phyloP scores from a whole-genome alignment of 2,797 vertebrate genomes.

The Periophthalmus magnuspinnatus region DNA sequence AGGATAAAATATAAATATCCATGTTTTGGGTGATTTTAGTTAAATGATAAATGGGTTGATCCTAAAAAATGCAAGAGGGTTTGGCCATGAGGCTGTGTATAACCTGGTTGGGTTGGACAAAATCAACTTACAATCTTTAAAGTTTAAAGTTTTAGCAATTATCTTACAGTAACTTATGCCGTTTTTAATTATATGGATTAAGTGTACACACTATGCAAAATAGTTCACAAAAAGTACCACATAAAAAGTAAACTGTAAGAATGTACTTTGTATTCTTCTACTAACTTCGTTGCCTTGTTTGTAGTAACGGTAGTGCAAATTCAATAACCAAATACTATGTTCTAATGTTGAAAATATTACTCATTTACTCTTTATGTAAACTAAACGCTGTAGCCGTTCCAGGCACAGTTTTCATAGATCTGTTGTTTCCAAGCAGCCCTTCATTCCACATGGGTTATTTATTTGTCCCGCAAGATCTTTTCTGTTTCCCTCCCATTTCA shows the following conservation, averaged over 20 bases:
- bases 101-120: no score
- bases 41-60: no score
- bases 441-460: slow-evolving; percentile 46
- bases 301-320: neutral
- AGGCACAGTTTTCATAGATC: slow-evolving; percentile 15
- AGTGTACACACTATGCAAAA: neutral
- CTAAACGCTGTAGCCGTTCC: neutral
- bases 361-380: neutral
- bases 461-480: slow-evolving; percentile 49
- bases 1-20: neutral
- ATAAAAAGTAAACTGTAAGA: neutral
- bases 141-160: no score
- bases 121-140: no score
- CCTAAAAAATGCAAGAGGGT: no score
- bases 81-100: no score
- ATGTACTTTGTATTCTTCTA: no score
- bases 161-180: no score
- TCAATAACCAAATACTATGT: neutral
- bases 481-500: slow-evolving; percentile 30
- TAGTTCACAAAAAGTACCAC: neutral
- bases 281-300: no score
- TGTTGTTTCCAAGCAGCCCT: slow-evolving; percentile 42
- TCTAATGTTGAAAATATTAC: neutral
- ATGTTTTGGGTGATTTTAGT: neutral
- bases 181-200: no score